Percentiles rank a stretch among this genome's conserved stretches.
Evolutionary conservation across 37 sponge, comb jelly and placozoan species (phyloP).

Genomic region (Beroe ovata): DNA sequence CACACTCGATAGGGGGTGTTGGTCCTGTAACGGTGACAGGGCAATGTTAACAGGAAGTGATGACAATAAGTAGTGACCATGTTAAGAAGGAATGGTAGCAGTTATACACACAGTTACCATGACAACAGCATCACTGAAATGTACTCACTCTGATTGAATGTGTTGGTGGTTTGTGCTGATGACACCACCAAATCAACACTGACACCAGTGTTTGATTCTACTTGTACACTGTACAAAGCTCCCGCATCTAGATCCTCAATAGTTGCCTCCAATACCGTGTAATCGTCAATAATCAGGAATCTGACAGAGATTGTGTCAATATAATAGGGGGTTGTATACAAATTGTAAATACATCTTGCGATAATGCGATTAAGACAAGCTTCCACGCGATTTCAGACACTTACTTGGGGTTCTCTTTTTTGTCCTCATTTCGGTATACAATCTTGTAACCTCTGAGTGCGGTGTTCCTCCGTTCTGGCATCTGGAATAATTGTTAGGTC

Average conservation of each 20-base stretch:
- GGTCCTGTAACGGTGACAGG: no score
- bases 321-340: no score
- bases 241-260: constrained; percentile 18
- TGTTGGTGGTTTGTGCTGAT: neutral
- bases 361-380: no score
- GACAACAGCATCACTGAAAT: no score
- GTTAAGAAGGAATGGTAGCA: no score
- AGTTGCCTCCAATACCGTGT: neutral
- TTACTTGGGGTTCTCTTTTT: neutral
- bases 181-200: constrained; percentile 5
- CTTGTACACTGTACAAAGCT: constrained; percentile 11
- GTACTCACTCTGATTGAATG: constrained; percentile 33
- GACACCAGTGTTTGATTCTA: neutral
- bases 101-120: no score
- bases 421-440: constrained; percentile 31
- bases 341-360: no score
- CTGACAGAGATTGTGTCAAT: no score
- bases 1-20: neutral
- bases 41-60: no score
- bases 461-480: neutral
- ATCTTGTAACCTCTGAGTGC: constrained; percentile 5
- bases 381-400: no score
- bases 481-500: neutral
- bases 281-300: neutral
- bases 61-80: no score